Evolutionary conservation across 2,888 invertebrate genomes (phyloP).

Genomic region (Abscondita cerata): DNA sequence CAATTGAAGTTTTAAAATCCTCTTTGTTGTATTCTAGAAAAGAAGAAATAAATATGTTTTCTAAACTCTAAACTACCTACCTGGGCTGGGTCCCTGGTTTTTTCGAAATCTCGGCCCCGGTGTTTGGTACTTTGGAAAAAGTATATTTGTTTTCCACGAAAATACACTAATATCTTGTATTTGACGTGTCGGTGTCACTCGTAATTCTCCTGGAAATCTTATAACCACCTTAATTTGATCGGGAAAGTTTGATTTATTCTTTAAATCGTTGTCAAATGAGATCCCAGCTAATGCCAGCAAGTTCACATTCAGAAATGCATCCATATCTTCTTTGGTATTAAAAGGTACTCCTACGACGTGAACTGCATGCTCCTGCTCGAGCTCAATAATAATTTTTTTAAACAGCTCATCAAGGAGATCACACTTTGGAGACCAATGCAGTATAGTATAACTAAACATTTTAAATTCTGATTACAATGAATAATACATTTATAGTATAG

Average conservation of each 20-base stretch:
- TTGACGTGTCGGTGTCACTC: slow-evolving; percentile 43
- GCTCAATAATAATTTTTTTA: no score
- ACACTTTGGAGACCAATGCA: no score
- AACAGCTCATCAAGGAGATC: no score
- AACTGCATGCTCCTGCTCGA: no score
- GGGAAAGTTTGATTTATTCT: slow-evolving; percentile 8
- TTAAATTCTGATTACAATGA: no score
- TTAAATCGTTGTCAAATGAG: slow-evolving; percentile 64
- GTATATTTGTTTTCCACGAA: slow-evolving; percentile 72
- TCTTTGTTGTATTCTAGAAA: slow-evolving; percentile 66
- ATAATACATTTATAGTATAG: no score
- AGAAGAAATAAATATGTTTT: not conserved
- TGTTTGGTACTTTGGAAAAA: slow-evolving; percentile 56
- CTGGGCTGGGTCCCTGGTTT: slow-evolving; percentile 32
- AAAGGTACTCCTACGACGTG: no score
- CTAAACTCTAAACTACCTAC: slow-evolving; percentile 22
- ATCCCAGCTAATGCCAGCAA: slow-evolving; percentile 64
- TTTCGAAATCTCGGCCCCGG: slow-evolving; percentile 37
- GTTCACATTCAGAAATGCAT: no score
- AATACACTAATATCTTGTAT: slow-evolving; percentile 8
- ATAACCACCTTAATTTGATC: not conserved
- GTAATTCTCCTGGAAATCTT: slow-evolving; percentile 69
- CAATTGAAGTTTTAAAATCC: slow-evolving; percentile 72
- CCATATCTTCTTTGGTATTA: no score
- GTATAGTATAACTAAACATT: no score